phyloP scores from a whole-genome alignment of 2,797 vertebrate genomes.

The Salmo trutta region DNA sequence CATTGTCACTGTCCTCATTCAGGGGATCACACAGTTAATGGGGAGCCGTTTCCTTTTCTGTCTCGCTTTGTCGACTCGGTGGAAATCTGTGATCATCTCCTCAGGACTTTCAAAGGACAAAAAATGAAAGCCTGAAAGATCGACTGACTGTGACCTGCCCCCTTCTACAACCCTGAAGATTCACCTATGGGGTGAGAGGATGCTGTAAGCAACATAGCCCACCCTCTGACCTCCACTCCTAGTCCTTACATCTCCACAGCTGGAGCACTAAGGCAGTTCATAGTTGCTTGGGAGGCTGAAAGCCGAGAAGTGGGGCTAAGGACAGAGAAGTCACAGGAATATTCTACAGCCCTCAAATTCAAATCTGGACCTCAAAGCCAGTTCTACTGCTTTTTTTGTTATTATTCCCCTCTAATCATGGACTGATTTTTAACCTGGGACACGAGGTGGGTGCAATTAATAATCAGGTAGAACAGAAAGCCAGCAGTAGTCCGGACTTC shows the following conservation, averaged over 20 bases:
- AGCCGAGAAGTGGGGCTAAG: not conserved
- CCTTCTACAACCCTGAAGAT: conserved; percentile 21
- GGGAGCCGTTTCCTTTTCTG: conserved; percentile 40
- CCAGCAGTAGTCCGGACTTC: not conserved
- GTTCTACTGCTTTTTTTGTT: not conserved
- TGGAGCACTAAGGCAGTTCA: not conserved
- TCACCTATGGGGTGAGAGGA: conserved; percentile 8
- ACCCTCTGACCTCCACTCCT: not conserved
- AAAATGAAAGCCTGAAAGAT: conserved; percentile 55
- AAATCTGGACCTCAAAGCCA: not conserved
- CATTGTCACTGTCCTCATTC: conserved; percentile 27
- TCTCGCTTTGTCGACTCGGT: conserved; percentile 51
- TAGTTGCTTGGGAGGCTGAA: not conserved
- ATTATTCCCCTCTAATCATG: not conserved
- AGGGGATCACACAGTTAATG: conserved; percentile 33
- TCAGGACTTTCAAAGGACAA: conserved; percentile 72
- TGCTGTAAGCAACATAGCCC: not conserved
- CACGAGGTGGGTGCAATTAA: not conserved
- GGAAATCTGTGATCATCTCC: conserved; percentile 59
- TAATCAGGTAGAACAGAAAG: not conserved
- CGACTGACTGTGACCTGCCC: conserved; percentile 36
- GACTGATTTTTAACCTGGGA: not conserved
- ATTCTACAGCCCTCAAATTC: not conserved
- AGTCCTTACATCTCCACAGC: not conserved
- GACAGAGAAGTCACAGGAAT: not conserved